Percentiles rank a stretch among this genome's conserved stretches.
These are phyloP conservation scores for Penaeus vannamei DNA, from an alignment of 1,140 invertebrate genomes.

Conservation along the genomic window DNA sequence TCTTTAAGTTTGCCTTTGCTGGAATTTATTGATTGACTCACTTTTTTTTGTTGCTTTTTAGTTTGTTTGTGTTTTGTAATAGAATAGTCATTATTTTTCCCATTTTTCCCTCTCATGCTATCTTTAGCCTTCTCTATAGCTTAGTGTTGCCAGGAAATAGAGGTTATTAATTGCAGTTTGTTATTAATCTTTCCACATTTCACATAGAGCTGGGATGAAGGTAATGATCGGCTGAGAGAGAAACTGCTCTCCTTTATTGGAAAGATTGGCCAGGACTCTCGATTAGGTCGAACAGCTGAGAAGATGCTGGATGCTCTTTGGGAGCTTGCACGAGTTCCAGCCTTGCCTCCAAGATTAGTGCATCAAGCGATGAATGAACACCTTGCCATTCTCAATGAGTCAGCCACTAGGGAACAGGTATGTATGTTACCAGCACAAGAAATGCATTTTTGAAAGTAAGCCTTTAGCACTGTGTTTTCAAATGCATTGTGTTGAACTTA, in stretches of 20 bases:
- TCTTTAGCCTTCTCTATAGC: background rate
- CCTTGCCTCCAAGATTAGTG: constrained; percentile 72
- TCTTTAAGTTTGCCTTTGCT: background rate
- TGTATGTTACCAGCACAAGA: constrained; percentile 54
- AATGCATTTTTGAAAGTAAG: too few species aligned
- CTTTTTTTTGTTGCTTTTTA: background rate
- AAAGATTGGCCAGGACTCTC: constrained; percentile 74
- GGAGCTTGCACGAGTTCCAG: constrained; percentile 74
- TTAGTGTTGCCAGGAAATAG: background rate
- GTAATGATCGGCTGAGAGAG: constrained; percentile 73
- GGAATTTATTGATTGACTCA: background rate
- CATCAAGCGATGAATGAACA: constrained; percentile 75
- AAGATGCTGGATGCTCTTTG: constrained; percentile 75
- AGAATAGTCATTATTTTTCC: background rate
- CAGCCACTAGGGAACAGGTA: constrained; percentile 73
- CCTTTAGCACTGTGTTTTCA: background rate
- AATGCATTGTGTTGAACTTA: too few species aligned
- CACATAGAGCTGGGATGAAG: constrained; percentile 73
- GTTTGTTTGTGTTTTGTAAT: background rate
- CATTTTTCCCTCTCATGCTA: background rate
- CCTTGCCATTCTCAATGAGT: constrained; percentile 74
- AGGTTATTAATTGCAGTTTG: background rate
- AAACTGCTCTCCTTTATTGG: constrained; percentile 74
- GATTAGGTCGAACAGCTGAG: constrained; percentile 66
- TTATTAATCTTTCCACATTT: constrained; percentile 46